A percentile compares a stretch with the other conserved stretches of the same genome.
Evolutionary conservation across 2,888 invertebrate genomes (phyloP).

Genomic region (Drosophila suboccidentalis): DNA sequence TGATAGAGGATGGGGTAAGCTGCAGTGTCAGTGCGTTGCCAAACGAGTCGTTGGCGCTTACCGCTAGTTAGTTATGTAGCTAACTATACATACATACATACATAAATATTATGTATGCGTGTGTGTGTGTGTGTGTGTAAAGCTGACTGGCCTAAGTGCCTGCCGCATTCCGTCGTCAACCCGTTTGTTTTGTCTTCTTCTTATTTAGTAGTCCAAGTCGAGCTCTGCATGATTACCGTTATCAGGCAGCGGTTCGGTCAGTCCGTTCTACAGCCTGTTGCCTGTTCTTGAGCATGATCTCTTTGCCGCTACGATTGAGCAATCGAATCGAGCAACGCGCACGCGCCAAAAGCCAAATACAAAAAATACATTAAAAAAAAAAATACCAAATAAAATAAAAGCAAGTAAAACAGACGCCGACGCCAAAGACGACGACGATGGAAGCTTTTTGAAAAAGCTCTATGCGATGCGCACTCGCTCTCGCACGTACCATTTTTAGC

Average conservation of each 20-base stretch:
- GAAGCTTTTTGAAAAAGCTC: constrained; percentile 40
- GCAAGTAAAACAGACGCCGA: constrained; percentile 29
- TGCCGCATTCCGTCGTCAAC: constrained; percentile 74
- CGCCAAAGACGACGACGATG: constrained; percentile 5
- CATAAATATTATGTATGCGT: constrained; percentile 1
- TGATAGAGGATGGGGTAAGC: constrained; percentile 19
- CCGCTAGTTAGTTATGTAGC: constrained; percentile 61
- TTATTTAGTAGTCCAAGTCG: constrained; percentile 42
- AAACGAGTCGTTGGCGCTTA: constrained; percentile 77
- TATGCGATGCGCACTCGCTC: constrained; percentile 63
- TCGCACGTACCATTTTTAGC: constrained; percentile 85
- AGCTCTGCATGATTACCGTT: constrained; percentile 69
- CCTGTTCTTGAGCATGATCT: constrained; percentile 31
- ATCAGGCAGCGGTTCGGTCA: constrained; percentile 47
- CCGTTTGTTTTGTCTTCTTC: constrained; percentile 51
- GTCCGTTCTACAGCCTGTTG: constrained; percentile 32
- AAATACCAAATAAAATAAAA: constrained; percentile 17
- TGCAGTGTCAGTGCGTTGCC: constrained; percentile 63
- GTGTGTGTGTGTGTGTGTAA: constrained; percentile 7
- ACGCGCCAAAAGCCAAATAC: constrained; percentile 60
- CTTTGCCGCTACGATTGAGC: constrained; percentile 57
- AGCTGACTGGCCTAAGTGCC: constrained; percentile 35
- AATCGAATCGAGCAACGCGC: constrained; percentile 58
- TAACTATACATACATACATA: constrained; percentile 1
- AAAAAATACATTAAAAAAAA: neutral